Evolutionary conservation across 2,888 invertebrate genomes (phyloP), one percentile per base, ranked within the genome.

Genomic region (Anaspis maculata): DNA sequence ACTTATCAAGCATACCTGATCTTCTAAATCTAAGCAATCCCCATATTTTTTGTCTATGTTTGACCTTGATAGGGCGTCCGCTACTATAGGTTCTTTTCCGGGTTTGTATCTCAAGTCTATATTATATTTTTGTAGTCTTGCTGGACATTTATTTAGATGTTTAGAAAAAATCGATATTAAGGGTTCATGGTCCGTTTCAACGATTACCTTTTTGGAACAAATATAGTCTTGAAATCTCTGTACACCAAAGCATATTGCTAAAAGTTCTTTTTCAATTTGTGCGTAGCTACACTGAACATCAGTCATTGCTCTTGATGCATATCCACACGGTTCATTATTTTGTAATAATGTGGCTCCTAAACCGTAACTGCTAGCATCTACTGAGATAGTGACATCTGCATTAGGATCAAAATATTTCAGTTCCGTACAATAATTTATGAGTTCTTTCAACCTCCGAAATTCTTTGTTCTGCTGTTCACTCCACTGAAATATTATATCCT

Each of bases 261-360:
- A 39, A 2, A 51, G 48, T 38, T 56, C 52, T 7, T 40, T 42
- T 13, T 56, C 51, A 2, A 53, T 32, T 27, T 48, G 48, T 7
- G 44, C 39, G 29, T 54, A 54, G 25, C 43, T 41, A 25, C 36
- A 27, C 34, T 54, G 45, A 3, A 44, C 27, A 9, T 29, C 31
- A n/a, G 35, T 35, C 34, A 26, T 12, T 13, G 32, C 25, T 23
- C 34, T 37, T 13, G 37, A 37, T 3, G 37, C 37, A 27, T 21
- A 37, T 13, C 27, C 32, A 15, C 26, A 15, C 9, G 32, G 25
- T 27, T 27, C 5, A 13, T 15, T 13, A 23, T 14, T 22, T 26
- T 43, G 41, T 9, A 41, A 13, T 9, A 43, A 13, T 16, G 40
- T 38, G 4, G 41, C 36, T 1, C 36, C 44, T 15, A 41, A 21